Conservation (phyloP, 2,113 vertebrate species). For the Sebastes schlegelii region DNA sequence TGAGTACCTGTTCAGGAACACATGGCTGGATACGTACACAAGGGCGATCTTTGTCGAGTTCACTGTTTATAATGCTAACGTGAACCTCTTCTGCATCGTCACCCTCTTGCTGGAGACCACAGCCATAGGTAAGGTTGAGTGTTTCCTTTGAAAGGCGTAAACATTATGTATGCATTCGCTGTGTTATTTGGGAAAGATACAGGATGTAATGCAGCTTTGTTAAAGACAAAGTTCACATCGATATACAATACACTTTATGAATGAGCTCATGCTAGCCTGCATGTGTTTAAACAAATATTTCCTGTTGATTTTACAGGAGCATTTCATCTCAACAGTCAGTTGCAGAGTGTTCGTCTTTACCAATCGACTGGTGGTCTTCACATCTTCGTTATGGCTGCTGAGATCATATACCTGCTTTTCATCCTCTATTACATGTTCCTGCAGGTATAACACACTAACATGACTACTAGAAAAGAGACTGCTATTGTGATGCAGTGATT, state of each 20-base stretch:
- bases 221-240: neutral
- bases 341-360: conserved; percentile 89
- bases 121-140: conserved; percentile 84
- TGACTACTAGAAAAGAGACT: neutral
- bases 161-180: neutral
- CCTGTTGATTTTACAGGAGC: conserved; percentile 80
- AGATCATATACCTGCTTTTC: conserved; percentile 90
- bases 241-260: neutral
- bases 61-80: conserved; percentile 93
- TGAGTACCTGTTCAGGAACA: conserved; percentile 86
- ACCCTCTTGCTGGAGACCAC: conserved; percentile 89
- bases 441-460: conserved; percentile 85
- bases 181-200: neutral
- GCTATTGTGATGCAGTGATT: neutral
- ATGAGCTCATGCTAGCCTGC: neutral
- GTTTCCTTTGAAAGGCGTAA: neutral
- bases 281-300: neutral
- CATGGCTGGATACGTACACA: conserved; percentile 90
- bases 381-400: conserved; percentile 88
- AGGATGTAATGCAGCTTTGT: neutral
- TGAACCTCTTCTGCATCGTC: conserved; percentile 93
- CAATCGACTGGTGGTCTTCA: conserved; percentile 86
- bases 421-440: conserved; percentile 91
- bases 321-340: conserved; percentile 84
- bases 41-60: conserved; percentile 93